phyloP scores from a whole-genome alignment of 2,888 invertebrate genomes.

The Lithophane ornitopus region DNA sequence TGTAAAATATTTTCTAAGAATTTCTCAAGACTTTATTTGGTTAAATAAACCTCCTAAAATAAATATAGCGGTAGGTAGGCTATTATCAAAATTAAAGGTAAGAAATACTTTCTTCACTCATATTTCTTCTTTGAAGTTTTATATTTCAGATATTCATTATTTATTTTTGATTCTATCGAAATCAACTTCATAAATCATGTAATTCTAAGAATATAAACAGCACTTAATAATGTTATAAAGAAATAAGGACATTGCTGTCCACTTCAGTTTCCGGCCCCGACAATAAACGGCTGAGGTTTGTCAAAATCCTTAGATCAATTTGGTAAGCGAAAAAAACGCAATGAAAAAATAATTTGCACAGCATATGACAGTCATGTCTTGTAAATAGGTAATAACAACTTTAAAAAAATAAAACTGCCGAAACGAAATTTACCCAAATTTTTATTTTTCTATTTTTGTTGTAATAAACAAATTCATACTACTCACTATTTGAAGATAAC shows the following conservation, averaged over 20 bases:
- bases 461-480: no score
- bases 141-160: background rate
- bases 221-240: background rate
- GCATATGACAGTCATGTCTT: background rate
- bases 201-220: background rate
- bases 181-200: background rate
- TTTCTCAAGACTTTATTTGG: background rate
- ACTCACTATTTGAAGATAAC: no score
- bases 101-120: background rate
- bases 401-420: no score
- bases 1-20: background rate
- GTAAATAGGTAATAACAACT: background rate
- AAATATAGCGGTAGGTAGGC: background rate
- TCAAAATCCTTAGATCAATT: background rate
- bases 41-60: background rate
- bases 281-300: background rate
- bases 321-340: background rate
- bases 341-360: background rate
- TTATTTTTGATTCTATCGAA: background rate
- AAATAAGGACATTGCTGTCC: background rate
- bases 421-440: no score
- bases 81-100: background rate
- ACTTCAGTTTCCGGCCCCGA: background rate
- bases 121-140: constrained; percentile 15
- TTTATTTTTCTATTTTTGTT: no score